Base-by-base conservation (phyloP, 1,140 invertebrate genomes). In the Dryas iulia region DNA sequence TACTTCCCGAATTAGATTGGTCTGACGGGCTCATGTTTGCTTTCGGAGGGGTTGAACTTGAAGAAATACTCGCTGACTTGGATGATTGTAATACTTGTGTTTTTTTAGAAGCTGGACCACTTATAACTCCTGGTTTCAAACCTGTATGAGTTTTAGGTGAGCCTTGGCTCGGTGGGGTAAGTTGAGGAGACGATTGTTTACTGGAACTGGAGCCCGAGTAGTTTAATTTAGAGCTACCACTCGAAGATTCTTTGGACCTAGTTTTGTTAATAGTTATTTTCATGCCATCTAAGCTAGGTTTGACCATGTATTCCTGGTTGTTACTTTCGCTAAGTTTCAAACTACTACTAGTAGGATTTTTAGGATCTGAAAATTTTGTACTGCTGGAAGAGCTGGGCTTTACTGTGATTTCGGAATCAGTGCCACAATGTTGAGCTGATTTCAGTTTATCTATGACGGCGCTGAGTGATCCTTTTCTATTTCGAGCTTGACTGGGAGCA, bases 261-360 rank as follows among this genome's bases (percentile, higher is more conserved):
- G 96, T 96, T 92, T 97, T 98, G 78, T 97, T 98, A 7, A 98
- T 97, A 0, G 96, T 98, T 59, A 98, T 94, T 84, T 97, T 98
- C 87, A 98, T 96, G 0, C 96, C 97, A 78, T 97, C 96, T 1
- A 95, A 95, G 73, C 96, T 96, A 30, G 95, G 95, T 77, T 97
- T 97, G 0, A 97, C 95, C 94, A 97, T 97, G 75, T 97, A 98
- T 75, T 97, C 97, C 0, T 94, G 94, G 80, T 95, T 96, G 89
- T 96, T 96, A 56, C 88, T 93, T 62, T 95, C 94, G 10, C 91
- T 92, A 0, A 93, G 81, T 73, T 94, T 94, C 57, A 93, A 93
- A 24, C 87, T 87, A 25, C 90, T 81, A 35, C 79, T 78, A 2
- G 86, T 75, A 64, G 79, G 68, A 66, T 79, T 85, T 85, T 94